These are phyloP conservation scores for Oncorhynchus nerka DNA, from an alignment of 2,113 vertebrate genomes.

Conservation along the genomic window DNA sequence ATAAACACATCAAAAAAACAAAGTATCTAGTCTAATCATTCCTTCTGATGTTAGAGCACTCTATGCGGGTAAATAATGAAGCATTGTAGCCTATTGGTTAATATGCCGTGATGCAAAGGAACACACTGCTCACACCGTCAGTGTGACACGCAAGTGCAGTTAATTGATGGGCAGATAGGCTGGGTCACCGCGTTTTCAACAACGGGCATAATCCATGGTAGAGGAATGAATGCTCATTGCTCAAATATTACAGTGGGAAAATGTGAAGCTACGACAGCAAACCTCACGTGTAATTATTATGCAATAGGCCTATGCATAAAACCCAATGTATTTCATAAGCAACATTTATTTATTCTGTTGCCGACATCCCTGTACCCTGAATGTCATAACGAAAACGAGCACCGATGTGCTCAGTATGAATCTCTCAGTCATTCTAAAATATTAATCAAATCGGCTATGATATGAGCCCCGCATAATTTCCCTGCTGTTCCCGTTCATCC, in stretches of 20 bases:
- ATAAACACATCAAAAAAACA: too few species aligned
- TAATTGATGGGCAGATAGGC: neutral
- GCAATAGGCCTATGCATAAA: too few species aligned
- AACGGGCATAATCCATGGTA: neutral
- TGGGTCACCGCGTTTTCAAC: slow-evolving; percentile 2
- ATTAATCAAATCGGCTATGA: too few species aligned
- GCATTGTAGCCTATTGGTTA: neutral
- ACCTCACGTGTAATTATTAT: slow-evolving; percentile 1
- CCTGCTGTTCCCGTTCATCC: slow-evolving; percentile 37
- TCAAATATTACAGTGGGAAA: slow-evolving; percentile 1
- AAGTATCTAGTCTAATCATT: too few species aligned
- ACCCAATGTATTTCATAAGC: too few species aligned
- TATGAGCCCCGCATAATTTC: slow-evolving; percentile 33
- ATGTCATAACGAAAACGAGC: neutral
- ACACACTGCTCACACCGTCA: neutral
- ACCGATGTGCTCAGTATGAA: neutral
- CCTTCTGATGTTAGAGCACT: too few species aligned
- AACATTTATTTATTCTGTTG: neutral
- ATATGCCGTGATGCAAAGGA: neutral
- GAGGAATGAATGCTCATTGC: neutral
- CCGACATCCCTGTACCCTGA: neutral
- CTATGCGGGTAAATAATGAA: neutral
- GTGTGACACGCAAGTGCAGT: slow-evolving; percentile 6
- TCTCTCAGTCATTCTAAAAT: too few species aligned
- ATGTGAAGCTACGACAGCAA: slow-evolving; percentile 37